Evolutionary conservation across 53 echinoderm and acorn worm genomes (phyloP).

Genomic region (Hippasteria phrygiana): DNA sequence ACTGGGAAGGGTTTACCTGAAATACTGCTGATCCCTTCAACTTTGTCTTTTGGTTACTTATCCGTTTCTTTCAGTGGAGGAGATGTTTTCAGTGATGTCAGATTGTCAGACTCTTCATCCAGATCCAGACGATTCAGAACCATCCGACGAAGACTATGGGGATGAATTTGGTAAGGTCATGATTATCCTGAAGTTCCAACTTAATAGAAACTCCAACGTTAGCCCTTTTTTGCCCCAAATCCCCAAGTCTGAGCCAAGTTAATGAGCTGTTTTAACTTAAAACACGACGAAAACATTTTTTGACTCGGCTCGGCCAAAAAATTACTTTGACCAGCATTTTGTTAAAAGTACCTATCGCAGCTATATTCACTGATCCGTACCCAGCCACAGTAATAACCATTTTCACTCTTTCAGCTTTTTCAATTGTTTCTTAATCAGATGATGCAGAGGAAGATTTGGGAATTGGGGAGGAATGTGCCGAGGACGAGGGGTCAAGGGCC

Average conservation of each 20-base stretch:
- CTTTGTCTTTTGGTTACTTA: not conserved
- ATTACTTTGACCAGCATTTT: too few relatives aligned
- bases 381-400: too few relatives aligned
- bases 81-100: slow-evolving; percentile 88
- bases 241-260: too few relatives aligned
- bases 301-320: too few relatives aligned
- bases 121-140: slow-evolving; percentile 84
- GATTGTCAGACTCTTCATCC: slow-evolving; percentile 91
- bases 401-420: not conserved
- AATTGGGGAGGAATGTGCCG: slow-evolving; percentile 62
- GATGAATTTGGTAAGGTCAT: slow-evolving; percentile 33
- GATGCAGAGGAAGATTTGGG: slow-evolving; percentile 73
- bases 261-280: too few relatives aligned
- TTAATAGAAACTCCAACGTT: too few relatives aligned
- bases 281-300: too few relatives aligned
- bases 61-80: slow-evolving; percentile 72
- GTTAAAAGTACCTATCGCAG: too few relatives aligned
- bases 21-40: too few relatives aligned
- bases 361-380: not conserved
- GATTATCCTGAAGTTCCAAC: too few relatives aligned
- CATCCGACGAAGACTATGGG: slow-evolving; percentile 63
- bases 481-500: slow-evolving; percentile 58
- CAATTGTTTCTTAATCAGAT: slow-evolving; percentile 25
- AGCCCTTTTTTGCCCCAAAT: too few relatives aligned
- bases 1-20: too few relatives aligned